Conservation (phyloP, 2,113 vertebrate species). For the Sphyrna mokarran region DNA sequence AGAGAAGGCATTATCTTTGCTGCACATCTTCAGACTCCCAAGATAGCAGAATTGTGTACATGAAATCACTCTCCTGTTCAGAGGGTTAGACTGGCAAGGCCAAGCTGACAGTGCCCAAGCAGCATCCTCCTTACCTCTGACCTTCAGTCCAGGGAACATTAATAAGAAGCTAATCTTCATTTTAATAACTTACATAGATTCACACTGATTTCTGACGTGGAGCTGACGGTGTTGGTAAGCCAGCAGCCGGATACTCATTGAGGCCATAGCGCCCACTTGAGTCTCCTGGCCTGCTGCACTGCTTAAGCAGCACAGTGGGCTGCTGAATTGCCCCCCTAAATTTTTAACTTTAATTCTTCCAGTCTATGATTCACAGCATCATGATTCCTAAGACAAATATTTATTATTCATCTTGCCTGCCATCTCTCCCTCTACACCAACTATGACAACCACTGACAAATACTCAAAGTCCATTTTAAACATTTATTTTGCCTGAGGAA, state of each 20-base stretch:
- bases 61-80: not conserved
- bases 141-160: no score
- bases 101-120: no score
- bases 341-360: not conserved
- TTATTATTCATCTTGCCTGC: not conserved
- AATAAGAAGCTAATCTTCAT: no score
- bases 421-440: not conserved
- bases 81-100: no score
- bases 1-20: not conserved
- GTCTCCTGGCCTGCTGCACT: no score
- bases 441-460: not conserved
- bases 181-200: no score
- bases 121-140: no score
- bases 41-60: not conserved
- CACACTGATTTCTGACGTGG: no score
- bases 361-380: not conserved
- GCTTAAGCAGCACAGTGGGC: no score
- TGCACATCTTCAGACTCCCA: not conserved
- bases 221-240: no score
- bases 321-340: not conserved
- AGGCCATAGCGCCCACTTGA: no score
- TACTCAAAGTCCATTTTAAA: not conserved
- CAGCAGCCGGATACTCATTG: no score
- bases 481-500: not conserved
- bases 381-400: not conserved